Evolutionary conservation across 2,888 invertebrate species (phyloP).

Genomic region (Drosophila anomalipes): DNA sequence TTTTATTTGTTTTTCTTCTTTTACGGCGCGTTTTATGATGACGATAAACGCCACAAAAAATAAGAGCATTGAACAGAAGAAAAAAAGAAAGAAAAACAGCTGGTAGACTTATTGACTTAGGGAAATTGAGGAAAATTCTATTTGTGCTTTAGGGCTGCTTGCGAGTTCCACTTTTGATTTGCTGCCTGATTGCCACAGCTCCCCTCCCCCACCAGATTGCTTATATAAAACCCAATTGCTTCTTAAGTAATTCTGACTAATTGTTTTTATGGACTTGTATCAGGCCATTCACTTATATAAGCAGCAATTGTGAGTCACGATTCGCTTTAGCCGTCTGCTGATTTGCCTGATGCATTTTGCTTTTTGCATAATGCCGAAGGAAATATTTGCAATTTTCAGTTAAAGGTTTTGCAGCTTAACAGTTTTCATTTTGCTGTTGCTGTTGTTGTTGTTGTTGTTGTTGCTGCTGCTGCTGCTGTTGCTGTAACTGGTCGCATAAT

Average conservation of each 20-base stretch:
- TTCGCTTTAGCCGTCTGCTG: conserved; percentile 9
- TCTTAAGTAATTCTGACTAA: conserved; percentile 51
- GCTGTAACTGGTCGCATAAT: conserved; percentile 62
- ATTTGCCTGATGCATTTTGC: conserved; percentile 19
- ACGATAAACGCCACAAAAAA: conserved; percentile 49
- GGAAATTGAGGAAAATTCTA: conserved; percentile 23
- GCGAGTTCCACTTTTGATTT: conserved; percentile 33
- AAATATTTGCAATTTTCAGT: conserved; percentile 58
- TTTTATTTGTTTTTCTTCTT: conserved; percentile 64
- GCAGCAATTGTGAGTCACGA: conserved; percentile 33
- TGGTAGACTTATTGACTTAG: conserved; percentile 45
- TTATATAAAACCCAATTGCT: conserved; percentile 42
- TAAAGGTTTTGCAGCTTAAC: conserved; percentile 61
- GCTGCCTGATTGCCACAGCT: conserved; percentile 5
- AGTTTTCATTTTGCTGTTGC: conserved; percentile 46
- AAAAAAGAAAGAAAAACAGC: conserved; percentile 14
- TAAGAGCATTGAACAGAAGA: not conserved
- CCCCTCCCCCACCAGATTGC: not conserved
- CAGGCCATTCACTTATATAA: conserved; percentile 30
- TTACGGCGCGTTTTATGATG: conserved; percentile 58
- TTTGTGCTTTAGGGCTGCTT: conserved; percentile 19
- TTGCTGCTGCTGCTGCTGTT: conserved; percentile 11
- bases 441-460: conserved; percentile 7
- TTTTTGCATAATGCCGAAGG: conserved; percentile 63
- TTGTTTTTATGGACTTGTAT: conserved; percentile 33